These are phyloP conservation scores for Jordanella pulchra DNA, from an alignment of 2,797 vertebrate genomes.

Conservation along the genomic window DNA sequence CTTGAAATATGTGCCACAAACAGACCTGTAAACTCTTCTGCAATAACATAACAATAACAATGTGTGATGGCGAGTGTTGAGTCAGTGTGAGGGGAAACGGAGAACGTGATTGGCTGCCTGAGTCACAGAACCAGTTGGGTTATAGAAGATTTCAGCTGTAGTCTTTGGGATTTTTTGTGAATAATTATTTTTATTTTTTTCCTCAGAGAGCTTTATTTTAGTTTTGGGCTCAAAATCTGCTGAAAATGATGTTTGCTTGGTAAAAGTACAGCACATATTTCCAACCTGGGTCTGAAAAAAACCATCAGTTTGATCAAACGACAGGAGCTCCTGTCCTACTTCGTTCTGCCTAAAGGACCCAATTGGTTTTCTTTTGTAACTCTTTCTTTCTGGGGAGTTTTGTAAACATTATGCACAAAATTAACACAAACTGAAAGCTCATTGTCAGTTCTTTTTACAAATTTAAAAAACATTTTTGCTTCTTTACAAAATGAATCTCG, in stretches of 20 bases:
- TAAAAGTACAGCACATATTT: neutral
- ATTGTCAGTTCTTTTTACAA: neutral
- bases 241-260: neutral
- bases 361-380: no score
- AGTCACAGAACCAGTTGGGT: no score
- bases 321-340: neutral
- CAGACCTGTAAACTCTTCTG: no score
- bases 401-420: neutral
- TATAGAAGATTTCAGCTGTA: no score
- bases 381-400: no score
- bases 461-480: neutral
- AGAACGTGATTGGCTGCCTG: no score
- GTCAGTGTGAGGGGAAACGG: neutral
- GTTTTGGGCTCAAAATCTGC: neutral
- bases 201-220: neutral
- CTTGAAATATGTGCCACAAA: neutral
- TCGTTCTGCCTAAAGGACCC: neutral
- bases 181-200: neutral
- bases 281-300: no score
- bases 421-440: neutral
- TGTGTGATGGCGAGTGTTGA: neutral
- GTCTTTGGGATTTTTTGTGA: neutral
- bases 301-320: no score
- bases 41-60: no score
- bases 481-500: neutral